phyloP scores from a whole-genome alignment of 2,888 invertebrate species.

The Lepidocyrtoides sp. region DNA sequence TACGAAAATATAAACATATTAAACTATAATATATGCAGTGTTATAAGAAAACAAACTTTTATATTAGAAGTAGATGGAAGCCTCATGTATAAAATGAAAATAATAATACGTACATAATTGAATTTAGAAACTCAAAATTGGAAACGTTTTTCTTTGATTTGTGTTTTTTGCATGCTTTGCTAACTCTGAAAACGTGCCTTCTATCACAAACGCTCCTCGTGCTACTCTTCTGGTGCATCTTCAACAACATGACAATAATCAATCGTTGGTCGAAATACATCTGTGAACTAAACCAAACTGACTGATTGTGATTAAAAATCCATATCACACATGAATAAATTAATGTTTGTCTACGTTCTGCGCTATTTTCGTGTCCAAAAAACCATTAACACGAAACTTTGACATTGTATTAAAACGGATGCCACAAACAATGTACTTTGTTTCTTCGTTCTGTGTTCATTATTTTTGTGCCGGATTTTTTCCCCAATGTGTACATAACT shows the following conservation, averaged over 20 bases:
- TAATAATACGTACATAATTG: conserved; percentile 58
- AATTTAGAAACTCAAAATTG: conserved; percentile 41
- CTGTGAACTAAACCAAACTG: conserved; percentile 31
- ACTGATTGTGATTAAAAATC: background rate
- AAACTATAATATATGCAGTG: conserved; percentile 14
- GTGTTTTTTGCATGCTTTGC: conserved; percentile 78
- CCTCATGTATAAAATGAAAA: conserved; percentile 45
- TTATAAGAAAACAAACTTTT: conserved; percentile 18
- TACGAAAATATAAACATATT: conserved; percentile 37
- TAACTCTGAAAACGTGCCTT: conserved; percentile 72
- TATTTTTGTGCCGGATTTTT: background rate
- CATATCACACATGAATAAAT: background rate
- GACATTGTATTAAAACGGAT: background rate
- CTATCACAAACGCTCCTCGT: conserved; percentile 58
- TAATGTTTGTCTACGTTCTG: background rate
- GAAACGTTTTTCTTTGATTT: conserved; percentile 66
- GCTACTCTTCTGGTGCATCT: conserved; percentile 13
- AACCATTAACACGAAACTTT: background rate
- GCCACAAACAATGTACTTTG: background rate
- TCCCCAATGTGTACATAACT: background rate
- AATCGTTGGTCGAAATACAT: conserved; percentile 9
- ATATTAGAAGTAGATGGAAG: conserved; percentile 2
- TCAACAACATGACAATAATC: conserved; percentile 28
- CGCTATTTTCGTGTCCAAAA: background rate
- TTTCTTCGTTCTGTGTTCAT: background rate